Percentiles rank a stretch among this genome's conserved stretches.
These are phyloP conservation scores for Cololabis saira DNA, from an alignment of 2,113 vertebrate genomes.

Conservation along the genomic window DNA sequence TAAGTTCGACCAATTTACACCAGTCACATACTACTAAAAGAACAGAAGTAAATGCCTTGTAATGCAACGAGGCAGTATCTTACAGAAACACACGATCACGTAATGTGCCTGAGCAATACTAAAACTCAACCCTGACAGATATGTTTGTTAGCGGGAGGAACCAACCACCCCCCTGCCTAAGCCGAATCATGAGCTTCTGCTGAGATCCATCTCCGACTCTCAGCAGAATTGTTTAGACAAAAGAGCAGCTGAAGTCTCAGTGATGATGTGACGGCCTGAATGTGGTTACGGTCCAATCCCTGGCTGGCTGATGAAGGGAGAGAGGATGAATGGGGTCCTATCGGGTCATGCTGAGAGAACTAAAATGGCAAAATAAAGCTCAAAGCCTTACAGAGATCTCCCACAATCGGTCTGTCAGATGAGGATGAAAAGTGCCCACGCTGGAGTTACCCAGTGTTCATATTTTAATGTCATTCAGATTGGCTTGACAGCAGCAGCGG, in stretches of 20 bases:
- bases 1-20: constrained; percentile 38
- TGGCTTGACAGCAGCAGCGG: constrained; percentile 37
- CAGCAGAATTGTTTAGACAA: constrained; percentile 46
- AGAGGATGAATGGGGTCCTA: constrained; percentile 63
- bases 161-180: constrained; percentile 37
- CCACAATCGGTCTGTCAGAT: constrained; percentile 53
- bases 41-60: constrained; percentile 39
- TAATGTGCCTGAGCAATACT: not conserved
- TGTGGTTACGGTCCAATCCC: constrained; percentile 53
- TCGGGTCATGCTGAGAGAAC: constrained; percentile 57
- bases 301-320: constrained; percentile 48
- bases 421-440: constrained; percentile 54
- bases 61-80: constrained; percentile 31
- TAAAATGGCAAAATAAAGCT: constrained; percentile 48
- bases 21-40: constrained; percentile 19
- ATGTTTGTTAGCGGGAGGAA: constrained; percentile 39
- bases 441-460: constrained; percentile 35
- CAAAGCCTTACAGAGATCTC: constrained; percentile 53
- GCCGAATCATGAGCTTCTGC: constrained; percentile 31
- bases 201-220: constrained; percentile 36
- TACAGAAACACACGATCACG: constrained; percentile 9
- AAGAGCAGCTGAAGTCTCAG: constrained; percentile 39
- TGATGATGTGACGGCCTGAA: constrained; percentile 58
- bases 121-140: constrained; percentile 34
- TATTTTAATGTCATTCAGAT: constrained; percentile 56